Percentiles rank a stretch among this genome's conserved stretches.
phyloP scores from a whole-genome alignment of 2,888 invertebrate genomes.

The Actias luna region DNA sequence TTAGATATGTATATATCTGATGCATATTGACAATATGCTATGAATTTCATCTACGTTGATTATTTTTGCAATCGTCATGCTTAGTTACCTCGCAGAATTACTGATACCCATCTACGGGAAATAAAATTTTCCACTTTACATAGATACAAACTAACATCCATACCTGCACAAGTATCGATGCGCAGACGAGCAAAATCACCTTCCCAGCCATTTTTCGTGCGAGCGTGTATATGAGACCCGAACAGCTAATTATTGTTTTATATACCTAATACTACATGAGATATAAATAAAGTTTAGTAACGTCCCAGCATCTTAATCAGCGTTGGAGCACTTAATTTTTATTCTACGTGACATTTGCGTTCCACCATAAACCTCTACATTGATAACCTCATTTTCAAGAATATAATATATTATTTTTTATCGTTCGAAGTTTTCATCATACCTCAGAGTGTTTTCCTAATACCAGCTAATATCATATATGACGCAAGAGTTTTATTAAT shows the following conservation, averaged over 20 bases:
- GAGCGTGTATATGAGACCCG: not conserved
- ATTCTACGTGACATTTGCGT: slow-evolving; percentile 6
- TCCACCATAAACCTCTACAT: not conserved
- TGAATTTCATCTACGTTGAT: too few relatives aligned
- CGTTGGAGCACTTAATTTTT: not conserved
- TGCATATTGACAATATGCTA: too few relatives aligned
- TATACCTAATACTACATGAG: slow-evolving; percentile 4
- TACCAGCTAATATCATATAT: not conserved
- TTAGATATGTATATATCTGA: too few relatives aligned
- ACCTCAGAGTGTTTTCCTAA: slow-evolving; percentile 2
- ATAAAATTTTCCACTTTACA: too few relatives aligned
- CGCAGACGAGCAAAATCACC: slow-evolving; percentile 34
- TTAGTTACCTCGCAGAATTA: too few relatives aligned
- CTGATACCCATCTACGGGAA: too few relatives aligned
- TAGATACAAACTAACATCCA: not conserved
- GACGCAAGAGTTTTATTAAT: not conserved
- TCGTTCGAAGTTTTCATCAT: slow-evolving; percentile 8
- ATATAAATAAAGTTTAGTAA: slow-evolving; percentile 8
- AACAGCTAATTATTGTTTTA: slow-evolving; percentile 9
- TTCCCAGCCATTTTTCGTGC: slow-evolving; percentile 32
- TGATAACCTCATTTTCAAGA: slow-evolving; percentile 14
- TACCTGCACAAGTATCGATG: slow-evolving; percentile 38
- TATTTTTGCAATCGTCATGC: too few relatives aligned
- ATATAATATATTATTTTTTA: not conserved
- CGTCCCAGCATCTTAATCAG: slow-evolving; percentile 3